These are phyloP conservation scores for Helicoverpa zea DNA, from an alignment of 1,140 invertebrate genomes.

Conservation along the genomic window DNA sequence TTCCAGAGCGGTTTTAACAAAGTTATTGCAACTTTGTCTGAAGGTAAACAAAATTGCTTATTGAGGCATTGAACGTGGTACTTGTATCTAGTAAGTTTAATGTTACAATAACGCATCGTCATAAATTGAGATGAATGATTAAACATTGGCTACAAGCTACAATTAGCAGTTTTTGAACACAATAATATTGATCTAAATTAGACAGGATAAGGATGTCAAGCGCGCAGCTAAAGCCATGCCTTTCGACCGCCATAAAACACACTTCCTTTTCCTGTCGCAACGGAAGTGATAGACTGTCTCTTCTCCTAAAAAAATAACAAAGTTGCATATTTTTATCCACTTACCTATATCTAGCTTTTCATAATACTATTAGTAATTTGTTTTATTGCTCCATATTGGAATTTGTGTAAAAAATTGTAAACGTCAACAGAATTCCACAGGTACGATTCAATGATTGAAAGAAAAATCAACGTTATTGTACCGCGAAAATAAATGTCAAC, in stretches of 20 bases:
- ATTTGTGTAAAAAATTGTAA: slow-evolving; percentile 57
- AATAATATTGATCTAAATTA: slow-evolving; percentile 57
- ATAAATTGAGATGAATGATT: neutral
- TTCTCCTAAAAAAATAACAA: slow-evolving; percentile 31
- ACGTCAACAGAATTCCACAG: slow-evolving; percentile 69
- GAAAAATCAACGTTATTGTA: slow-evolving; percentile 61
- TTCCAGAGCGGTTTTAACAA: no score
- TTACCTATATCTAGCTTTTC: slow-evolving; percentile 19
- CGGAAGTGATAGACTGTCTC: slow-evolving; percentile 71
- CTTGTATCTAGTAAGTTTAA: no score
- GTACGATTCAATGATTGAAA: slow-evolving; percentile 51
- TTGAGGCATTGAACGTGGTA: no score
- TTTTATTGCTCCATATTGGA: slow-evolving; percentile 52
- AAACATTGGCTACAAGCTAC: neutral
- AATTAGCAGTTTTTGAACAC: slow-evolving; percentile 45
- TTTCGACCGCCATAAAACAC: slow-evolving; percentile 65
- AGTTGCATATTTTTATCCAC: slow-evolving; percentile 44
- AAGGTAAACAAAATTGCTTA: no score
- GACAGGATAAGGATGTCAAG: slow-evolving; percentile 79
- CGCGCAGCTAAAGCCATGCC: slow-evolving; percentile 59
- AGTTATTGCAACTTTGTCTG: no score
- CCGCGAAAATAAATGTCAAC: slow-evolving; percentile 75
- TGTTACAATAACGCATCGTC: no score
- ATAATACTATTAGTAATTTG: slow-evolving; percentile 40
- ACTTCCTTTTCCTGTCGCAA: slow-evolving; percentile 83